Evolutionary conservation across 1,140 invertebrate species (phyloP).

Genomic region (Neotoxoptera formosana): DNA sequence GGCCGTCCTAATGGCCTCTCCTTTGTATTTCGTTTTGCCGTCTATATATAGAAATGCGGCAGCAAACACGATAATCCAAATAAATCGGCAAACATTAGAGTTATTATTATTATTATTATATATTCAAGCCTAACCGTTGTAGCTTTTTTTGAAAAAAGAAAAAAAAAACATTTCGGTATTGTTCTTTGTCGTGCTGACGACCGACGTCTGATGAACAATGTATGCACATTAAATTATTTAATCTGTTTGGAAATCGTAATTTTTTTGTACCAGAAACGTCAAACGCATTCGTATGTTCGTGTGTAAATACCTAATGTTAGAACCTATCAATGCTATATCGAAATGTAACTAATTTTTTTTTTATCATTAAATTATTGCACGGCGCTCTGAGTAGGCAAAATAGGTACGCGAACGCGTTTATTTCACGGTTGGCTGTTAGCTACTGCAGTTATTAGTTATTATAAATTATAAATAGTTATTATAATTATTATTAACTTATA

Average conservation of each 20-base stretch:
- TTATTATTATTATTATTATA: slow-evolving; percentile 41
- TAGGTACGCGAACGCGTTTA: background rate
- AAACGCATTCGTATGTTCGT: background rate
- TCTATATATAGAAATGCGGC: slow-evolving; percentile 21
- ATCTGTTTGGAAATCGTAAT: background rate
- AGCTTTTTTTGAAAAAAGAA: background rate
- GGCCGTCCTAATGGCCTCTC: slow-evolving; percentile 54
- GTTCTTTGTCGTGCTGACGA: background rate
- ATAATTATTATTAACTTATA: background rate
- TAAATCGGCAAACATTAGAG: slow-evolving; percentile 56
- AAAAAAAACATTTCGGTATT: slow-evolving; percentile 21
- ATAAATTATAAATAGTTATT: background rate
- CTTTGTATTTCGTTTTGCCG: slow-evolving; percentile 52
- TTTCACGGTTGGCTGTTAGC: background rate
- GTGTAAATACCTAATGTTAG: slow-evolving; percentile 18
- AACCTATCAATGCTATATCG: background rate
- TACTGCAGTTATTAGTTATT: background rate
- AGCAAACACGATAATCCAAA: slow-evolving; percentile 39
- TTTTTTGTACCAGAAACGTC: background rate
- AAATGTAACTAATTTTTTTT: background rate
- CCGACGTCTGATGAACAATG: slow-evolving; percentile 23
- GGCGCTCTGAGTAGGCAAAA: background rate
- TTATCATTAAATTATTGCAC: background rate
- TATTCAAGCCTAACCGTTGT: slow-evolving; percentile 26
- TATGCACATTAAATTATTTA: slow-evolving; percentile 25